A percentile compares a stretch with the other conserved stretches of the same genome.
Evolutionary conservation across 1,140 invertebrate species (phyloP).

Genomic region (Ridgeia piscesae): DNA sequence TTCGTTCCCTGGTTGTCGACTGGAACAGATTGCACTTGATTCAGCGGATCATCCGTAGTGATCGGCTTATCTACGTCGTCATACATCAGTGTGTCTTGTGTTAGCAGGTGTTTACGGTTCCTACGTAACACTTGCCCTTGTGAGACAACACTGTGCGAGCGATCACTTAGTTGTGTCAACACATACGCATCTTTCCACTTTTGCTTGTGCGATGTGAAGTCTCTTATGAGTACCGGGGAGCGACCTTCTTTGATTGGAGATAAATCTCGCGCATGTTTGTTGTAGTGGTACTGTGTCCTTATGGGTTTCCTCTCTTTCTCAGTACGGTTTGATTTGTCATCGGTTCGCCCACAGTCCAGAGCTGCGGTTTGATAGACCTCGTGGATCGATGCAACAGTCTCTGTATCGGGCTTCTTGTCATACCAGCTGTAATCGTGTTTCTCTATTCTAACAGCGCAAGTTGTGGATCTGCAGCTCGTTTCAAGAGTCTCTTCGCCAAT

Average conservation of each 20-base stretch:
- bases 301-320: background rate
- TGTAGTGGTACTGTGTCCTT: background rate
- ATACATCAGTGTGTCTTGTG: background rate
- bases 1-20: too few relatives aligned
- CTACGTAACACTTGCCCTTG: background rate
- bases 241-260: too few relatives aligned
- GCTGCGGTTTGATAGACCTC: background rate
- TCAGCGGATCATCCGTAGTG: background rate
- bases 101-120: background rate
- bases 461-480: background rate
- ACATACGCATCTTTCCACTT: background rate
- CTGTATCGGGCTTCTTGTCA: background rate
- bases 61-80: background rate
- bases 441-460: background rate
- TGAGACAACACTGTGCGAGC: background rate
- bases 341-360: background rate
- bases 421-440: background rate
- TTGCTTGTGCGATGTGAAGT: background rate
- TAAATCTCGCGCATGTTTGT: background rate
- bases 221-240: background rate
- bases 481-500: constrained; percentile 9
- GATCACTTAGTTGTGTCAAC: background rate
- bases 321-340: background rate
- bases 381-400: background rate
- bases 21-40: too few relatives aligned